Evolutionary conservation across 2,113 vertebrate species (phyloP), one percentile per base, ranked within the genome.

Genomic region (Boleophthalmus pectinirostris): DNA sequence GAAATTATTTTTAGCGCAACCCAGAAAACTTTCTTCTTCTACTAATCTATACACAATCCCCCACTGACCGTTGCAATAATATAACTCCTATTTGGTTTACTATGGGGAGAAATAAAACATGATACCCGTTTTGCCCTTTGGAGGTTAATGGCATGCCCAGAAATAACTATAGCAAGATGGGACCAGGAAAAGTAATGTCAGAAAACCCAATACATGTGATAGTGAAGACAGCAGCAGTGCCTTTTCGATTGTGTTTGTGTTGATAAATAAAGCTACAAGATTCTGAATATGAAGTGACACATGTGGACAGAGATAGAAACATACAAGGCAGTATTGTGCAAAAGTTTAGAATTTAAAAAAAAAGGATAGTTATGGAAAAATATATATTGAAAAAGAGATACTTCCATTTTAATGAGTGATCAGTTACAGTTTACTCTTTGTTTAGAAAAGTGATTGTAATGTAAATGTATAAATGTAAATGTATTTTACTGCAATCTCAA

Each of bases 111-210:
- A 61, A 61, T 86, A 72, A 91, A 89, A 89, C 85, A 87, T 74
- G 8, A 87, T 90, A 91, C 91, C 90, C 89, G 87, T 92, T 91
- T 91, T 91, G 90, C 78, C 72, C 79, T 81, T 87, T 82, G 77
- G 84, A 76, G 64, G 80, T 82, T 78, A 70, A 83, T 83, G 86
- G 61, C 49, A 25, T 77, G 82, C 60, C 45, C 71, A 70, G 77
- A 69, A 61, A 75, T 54, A 13, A 75, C 56, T 38, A 29, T 80
- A 82, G 79, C 75, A 6, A 73, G 75, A 69, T 72, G 77, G 79
- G 75, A 86, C 73, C 66, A 45, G 56, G 77, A 82, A 80, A 79
- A 71, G 15, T 18, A 77, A 65, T 21, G 56, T 14, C 69, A 73
- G 57, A 85, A 60, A 63, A 60, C 75, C 79, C 80, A 71, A 72